Evolutionary conservation across 2,113 vertebrate species (phyloP).

Genomic region (Spea multiplicata): DNA sequence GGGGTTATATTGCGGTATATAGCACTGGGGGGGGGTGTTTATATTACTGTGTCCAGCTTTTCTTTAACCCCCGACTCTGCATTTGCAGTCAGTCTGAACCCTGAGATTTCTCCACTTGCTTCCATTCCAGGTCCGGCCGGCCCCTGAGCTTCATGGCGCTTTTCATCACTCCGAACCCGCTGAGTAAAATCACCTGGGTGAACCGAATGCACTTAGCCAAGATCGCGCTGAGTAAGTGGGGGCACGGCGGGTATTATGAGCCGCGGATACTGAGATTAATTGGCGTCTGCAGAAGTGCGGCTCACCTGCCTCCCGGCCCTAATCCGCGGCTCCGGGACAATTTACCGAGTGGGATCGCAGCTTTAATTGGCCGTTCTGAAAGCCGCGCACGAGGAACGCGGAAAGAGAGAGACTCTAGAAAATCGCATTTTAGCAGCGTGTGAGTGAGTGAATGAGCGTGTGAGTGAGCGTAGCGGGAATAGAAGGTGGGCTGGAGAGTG

Average conservation of each 20-base stretch:
- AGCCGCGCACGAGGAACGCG: not conserved
- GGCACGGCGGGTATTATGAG: not conserved
- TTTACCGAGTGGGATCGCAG: not conserved
- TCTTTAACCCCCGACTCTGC: too few species aligned
- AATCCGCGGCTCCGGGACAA: not conserved
- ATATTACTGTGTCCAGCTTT: too few species aligned
- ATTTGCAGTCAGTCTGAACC: too few species aligned
- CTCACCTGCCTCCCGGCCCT: not conserved
- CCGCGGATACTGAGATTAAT: not conserved
- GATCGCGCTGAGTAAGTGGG: slow-evolving; percentile 82
- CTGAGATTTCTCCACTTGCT: not conserved
- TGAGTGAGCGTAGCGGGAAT: not conserved
- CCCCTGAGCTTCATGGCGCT: slow-evolving; percentile 95
- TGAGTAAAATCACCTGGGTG: slow-evolving; percentile 97
- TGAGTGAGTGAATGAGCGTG: too few species aligned
- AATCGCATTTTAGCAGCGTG: slow-evolving; percentile 20
- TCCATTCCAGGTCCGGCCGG: slow-evolving; percentile 76
- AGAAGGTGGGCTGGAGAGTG: slow-evolving; percentile 7
- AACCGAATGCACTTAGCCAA: slow-evolving; percentile 91
- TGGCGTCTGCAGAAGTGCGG: not conserved
- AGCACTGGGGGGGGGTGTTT: too few species aligned
- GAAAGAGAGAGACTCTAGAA: not conserved
- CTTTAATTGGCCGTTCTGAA: not conserved
- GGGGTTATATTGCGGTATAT: too few species aligned
- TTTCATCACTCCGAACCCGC: slow-evolving; percentile 90